phyloP scores from a whole-genome alignment of 2,113 vertebrate genomes.

The Tretioscincus oriximinensis region DNA sequence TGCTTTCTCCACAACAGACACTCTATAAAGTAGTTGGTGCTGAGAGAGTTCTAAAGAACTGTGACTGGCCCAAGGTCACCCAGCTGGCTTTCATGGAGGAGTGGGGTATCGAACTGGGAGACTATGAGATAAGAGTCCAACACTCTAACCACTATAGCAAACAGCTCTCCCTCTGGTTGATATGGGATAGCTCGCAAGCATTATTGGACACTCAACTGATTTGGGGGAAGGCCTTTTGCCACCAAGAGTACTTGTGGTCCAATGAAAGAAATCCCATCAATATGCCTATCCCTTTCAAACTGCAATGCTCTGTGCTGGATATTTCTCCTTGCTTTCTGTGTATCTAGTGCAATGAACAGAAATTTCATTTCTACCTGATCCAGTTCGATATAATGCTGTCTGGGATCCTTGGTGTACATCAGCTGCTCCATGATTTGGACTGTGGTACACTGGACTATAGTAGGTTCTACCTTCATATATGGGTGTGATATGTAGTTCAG shows the following conservation, averaged over 20 bases:
- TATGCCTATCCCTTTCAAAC: not conserved
- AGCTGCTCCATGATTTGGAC: constrained; percentile 79
- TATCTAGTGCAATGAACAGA: no score
- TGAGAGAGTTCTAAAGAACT: no score
- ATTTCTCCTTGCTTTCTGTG: not conserved
- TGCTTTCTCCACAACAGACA: no score
- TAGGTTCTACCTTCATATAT: constrained; percentile 93
- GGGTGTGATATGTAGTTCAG: constrained; percentile 90
- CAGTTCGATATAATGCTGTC: constrained; percentile 82
- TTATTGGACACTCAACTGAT: not conserved
- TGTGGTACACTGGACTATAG: constrained; percentile 89
- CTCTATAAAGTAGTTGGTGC: no score
- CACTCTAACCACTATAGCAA: no score
- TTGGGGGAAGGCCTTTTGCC: no score
- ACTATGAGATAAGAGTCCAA: no score
- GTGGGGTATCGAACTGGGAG: no score
- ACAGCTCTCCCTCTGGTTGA: no score
- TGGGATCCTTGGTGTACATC: constrained; percentile 83
- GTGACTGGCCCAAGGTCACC: no score
- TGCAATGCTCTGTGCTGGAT: not conserved
- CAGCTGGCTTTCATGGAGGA: no score
- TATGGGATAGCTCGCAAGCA: not conserved
- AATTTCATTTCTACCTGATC: constrained; percentile 79
- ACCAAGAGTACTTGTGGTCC: no score
- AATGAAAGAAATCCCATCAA: not conserved